These are phyloP conservation scores for Hartigia nigra DNA, from an alignment of 2,888 invertebrate species.

Conservation along the genomic window DNA sequence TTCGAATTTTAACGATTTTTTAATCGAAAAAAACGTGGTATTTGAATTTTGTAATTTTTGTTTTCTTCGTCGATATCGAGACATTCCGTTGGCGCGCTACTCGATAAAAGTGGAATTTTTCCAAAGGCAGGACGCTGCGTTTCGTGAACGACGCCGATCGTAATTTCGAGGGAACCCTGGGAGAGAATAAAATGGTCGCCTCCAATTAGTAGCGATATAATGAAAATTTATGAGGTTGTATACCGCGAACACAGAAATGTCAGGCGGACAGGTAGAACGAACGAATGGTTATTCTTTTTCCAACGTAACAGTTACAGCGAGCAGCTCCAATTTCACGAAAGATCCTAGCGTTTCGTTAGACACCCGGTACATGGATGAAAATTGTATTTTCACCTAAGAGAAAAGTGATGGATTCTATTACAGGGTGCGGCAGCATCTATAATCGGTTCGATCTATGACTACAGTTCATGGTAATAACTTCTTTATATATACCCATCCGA, in stretches of 20 bases:
- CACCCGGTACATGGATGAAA: not conserved
- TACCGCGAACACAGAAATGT: not conserved
- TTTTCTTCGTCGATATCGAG: not conserved
- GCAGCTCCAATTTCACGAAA: not conserved
- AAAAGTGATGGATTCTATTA: not conserved
- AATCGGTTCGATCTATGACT: not conserved
- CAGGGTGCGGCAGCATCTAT: not conserved
- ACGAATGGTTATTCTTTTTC: not conserved
- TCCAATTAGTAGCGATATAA: not conserved
- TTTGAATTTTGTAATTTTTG: not conserved
- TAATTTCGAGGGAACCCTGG: not conserved
- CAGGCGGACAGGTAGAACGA: not conserved
- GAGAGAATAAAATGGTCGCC: not conserved
- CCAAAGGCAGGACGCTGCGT: not conserved
- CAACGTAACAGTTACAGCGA: not conserved
- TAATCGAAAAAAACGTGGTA: not conserved
- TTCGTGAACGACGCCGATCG: not conserved
- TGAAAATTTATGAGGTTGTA: not conserved
- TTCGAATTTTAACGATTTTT: not conserved
- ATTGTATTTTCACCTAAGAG: not conserved
- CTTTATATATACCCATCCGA: not conserved
- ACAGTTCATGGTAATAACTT: not conserved
- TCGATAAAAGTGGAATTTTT: not conserved
- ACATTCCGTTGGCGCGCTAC: not conserved
- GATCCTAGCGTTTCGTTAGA: not conserved